Evolutionary conservation across 2,888 invertebrate species (phyloP).

Genomic region (Chloroclystis v-ata): DNA sequence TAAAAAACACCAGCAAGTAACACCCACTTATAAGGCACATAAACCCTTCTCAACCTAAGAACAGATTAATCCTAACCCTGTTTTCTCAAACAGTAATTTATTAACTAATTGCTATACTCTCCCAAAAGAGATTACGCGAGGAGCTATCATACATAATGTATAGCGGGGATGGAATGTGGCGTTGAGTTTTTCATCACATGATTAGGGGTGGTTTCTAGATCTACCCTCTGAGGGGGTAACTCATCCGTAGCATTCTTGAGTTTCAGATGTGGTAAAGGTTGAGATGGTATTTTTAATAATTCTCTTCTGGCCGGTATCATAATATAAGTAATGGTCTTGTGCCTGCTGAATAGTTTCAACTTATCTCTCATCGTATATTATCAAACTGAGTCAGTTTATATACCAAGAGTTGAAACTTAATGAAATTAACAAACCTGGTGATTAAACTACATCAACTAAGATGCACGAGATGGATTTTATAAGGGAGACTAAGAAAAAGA

Average conservation of each 20-base stretch:
- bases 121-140: constrained; percentile 37
- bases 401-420: too few relatives aligned
- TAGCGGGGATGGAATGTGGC: constrained; percentile 33
- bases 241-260: constrained; percentile 46
- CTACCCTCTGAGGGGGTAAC: constrained; percentile 38
- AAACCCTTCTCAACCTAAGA: constrained; percentile 17
- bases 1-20: neutral
- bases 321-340: too few relatives aligned
- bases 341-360: too few relatives aligned
- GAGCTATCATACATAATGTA: constrained; percentile 26
- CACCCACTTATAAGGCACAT: constrained; percentile 4
- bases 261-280: constrained; percentile 20
- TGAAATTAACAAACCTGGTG: too few relatives aligned
- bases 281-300: constrained; percentile 39
- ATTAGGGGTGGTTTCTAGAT: constrained; percentile 64
- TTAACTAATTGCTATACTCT: constrained; percentile 35
- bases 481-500: too few relatives aligned
- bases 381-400: too few relatives aligned
- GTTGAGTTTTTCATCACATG: constrained; percentile 74
- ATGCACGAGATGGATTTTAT: too few relatives aligned
- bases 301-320: too few relatives aligned
- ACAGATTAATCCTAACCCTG: constrained; percentile 29
- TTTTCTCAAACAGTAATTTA: constrained; percentile 17
- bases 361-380: too few relatives aligned
- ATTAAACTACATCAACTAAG: too few relatives aligned